Base-by-base conservation (phyloP, 2,797 vertebrate genomes). In the Notolabrus celidotus region DNA sequence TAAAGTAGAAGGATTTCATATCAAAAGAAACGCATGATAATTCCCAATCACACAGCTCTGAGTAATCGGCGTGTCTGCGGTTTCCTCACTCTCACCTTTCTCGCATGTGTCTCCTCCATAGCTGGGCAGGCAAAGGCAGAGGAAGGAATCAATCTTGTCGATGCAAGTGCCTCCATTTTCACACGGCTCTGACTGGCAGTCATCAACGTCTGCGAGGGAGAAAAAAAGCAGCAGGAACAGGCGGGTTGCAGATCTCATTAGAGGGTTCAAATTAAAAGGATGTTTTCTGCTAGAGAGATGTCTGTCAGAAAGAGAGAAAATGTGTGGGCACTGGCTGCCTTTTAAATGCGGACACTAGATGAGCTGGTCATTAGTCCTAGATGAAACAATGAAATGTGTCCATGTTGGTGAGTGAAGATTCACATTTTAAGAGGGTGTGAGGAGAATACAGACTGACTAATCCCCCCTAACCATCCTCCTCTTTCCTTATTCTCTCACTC, bases 101-200 rank as follows among this genome's bases (percentile, higher is more conserved):
- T 97, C 96, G 1, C 97, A 99, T n/a, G 92, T 93, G 86, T 93
- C 96, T 74, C 97, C 97, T 0, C 94, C 96, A 0, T 99, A 99
- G 90, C 97, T 98, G 86, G 97, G 96, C 80, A 99, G 92, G 84
- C 97, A 99, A 68, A 99, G 94, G 92, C 97, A 99, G 81, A 95
- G 74, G 58, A 97, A 99, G 16, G 96, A 93, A 50, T 97, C 95
- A 80, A 97, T 92, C 85, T 98, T 97, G 7, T 99, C 97, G 0
- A 99, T 94, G 78, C 97, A 99, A 49, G 97, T 98, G 50, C 97
- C 97, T 25, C 97, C 97, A 0, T 99, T 99, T 88, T 96, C 95
- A 80, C 97, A 99, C 3, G 97, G 97, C 85, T 95, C 96, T 3
- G 97, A 97, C 83, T 95, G 82, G 74, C 97, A 99, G 84, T 98